Percentiles rank a stretch among this genome's conserved stretches.
Evolutionary conservation across 2,888 invertebrate species (phyloP).

Genomic region (Pristionchus entomophagus): DNA sequence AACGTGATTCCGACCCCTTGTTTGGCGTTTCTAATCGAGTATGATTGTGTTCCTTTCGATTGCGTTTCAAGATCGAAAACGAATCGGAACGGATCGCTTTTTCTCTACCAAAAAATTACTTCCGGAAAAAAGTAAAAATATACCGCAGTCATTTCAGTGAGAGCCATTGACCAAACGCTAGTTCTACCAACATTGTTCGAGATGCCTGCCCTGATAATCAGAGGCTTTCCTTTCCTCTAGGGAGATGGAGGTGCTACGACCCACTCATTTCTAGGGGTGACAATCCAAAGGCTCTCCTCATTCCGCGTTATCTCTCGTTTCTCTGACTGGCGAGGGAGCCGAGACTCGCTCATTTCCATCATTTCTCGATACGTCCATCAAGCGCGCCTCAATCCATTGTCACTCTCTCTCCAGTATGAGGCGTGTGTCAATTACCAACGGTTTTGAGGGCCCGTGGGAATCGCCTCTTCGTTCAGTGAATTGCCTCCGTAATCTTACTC

Average conservation of each 20-base stretch:
- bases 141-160: too few species aligned
- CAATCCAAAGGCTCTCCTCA: background rate
- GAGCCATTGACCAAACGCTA: too few species aligned
- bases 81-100: too few species aligned
- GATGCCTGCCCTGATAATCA: too few species aligned
- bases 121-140: too few species aligned
- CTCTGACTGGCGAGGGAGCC: background rate
- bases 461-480: background rate
- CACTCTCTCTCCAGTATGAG: background rate
- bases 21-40: too few species aligned
- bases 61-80: too few species aligned
- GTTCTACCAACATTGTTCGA: too few species aligned
- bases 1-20: too few species aligned
- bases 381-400: background rate
- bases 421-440: background rate
- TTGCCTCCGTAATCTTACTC: background rate
- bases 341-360: slow-evolving; percentile 20
- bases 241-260: background rate
- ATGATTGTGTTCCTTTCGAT: too few species aligned
- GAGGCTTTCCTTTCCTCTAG: background rate
- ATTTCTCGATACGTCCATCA: slow-evolving; percentile 32
- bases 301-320: too few species aligned
- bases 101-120: too few species aligned
- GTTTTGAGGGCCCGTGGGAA: slow-evolving; percentile 19
- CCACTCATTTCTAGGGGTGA: background rate